Evolutionary conservation across 2,888 invertebrate genomes (phyloP).

Genomic region (Eudasyphora cyanicolor): DNA sequence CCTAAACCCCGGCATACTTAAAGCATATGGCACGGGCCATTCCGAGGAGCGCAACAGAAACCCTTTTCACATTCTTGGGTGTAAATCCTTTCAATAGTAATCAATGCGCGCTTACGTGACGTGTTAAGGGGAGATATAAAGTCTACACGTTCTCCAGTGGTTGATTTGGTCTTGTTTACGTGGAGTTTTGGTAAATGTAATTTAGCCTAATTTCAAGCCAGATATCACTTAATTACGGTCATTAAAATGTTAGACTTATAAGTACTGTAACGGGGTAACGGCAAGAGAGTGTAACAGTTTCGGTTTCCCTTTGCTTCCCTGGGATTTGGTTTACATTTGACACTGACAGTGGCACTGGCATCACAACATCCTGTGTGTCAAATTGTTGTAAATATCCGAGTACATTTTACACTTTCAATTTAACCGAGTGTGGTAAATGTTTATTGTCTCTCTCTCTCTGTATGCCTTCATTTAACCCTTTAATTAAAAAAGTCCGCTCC

Average conservation of each 20-base stretch:
- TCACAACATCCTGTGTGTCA: conserved; percentile 6
- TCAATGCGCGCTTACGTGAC: background rate
- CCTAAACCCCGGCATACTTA: background rate
- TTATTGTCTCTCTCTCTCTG: conserved; percentile 26
- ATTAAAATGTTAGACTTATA: conserved; percentile 58
- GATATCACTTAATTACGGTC: conserved; percentile 60
- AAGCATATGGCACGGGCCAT: conserved; percentile 14
- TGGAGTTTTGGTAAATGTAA: conserved; percentile 30
- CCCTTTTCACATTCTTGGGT: background rate
- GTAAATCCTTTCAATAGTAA: background rate
- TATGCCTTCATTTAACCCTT: conserved; percentile 23
- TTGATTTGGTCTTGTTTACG: background rate
- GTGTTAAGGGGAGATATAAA: no score
- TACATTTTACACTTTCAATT: conserved; percentile 47
- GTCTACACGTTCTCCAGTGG: no score
- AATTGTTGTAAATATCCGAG: conserved; percentile 38
- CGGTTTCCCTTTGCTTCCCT: background rate
- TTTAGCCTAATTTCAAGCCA: conserved; percentile 54
- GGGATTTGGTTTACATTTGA: conserved; percentile 11
- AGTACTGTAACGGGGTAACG: conserved; percentile 36
- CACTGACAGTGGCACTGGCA: conserved; percentile 2
- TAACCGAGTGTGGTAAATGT: conserved; percentile 53
- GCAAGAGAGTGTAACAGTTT: background rate
- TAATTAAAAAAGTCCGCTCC: conserved; percentile 50
- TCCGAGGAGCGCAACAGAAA: background rate